Percentiles rank a stretch among this genome's conserved stretches.
Conservation (phyloP, 2,888 invertebrate genomes). For the Gymnocheta viridis region DNA sequence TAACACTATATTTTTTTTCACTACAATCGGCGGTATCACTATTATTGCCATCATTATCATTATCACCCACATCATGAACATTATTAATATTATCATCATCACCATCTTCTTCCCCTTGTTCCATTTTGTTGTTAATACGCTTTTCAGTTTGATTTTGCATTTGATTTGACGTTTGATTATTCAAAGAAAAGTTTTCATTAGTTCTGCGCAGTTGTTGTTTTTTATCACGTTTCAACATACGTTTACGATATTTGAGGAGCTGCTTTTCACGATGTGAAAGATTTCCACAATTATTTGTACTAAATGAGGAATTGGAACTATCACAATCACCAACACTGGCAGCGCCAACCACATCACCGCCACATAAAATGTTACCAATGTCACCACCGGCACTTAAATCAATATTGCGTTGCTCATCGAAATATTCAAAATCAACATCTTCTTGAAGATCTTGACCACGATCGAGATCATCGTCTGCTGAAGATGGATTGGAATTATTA, state of each 20-base stretch:
- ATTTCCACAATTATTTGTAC: slow-evolving; percentile 69
- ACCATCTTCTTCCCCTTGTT: slow-evolving; percentile 74
- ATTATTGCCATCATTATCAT: slow-evolving; percentile 31
- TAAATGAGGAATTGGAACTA: slow-evolving; percentile 71
- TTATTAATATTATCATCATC: slow-evolving; percentile 16
- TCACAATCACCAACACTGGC: slow-evolving; percentile 61
- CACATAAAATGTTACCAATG: slow-evolving; percentile 45
- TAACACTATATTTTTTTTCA: slow-evolving; percentile 39
- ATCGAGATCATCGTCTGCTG: not conserved
- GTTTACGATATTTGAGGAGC: slow-evolving; percentile 81
- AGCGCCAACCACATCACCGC: slow-evolving; percentile 56
- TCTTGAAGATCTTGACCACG: not conserved
- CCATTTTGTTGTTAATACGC: slow-evolving; percentile 70
- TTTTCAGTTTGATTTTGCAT: slow-evolving; percentile 2
- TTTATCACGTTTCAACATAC: slow-evolving; percentile 81
- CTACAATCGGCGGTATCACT: slow-evolving; percentile 28
- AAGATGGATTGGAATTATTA: slow-evolving; percentile 6
- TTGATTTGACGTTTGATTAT: slow-evolving; percentile 13
- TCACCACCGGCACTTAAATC: slow-evolving; percentile 59
- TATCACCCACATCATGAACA: slow-evolving; percentile 12
- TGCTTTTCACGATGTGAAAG: slow-evolving; percentile 81
- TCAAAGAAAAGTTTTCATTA: slow-evolving; percentile 1
- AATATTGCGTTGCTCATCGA: slow-evolving; percentile 23
- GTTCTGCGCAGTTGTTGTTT: slow-evolving; percentile 73
- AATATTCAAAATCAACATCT: slow-evolving; percentile 45